These are phyloP conservation scores for Ancistrus triradiatus DNA, from an alignment of 2,113 vertebrate genomes.

Conservation along the genomic window DNA sequence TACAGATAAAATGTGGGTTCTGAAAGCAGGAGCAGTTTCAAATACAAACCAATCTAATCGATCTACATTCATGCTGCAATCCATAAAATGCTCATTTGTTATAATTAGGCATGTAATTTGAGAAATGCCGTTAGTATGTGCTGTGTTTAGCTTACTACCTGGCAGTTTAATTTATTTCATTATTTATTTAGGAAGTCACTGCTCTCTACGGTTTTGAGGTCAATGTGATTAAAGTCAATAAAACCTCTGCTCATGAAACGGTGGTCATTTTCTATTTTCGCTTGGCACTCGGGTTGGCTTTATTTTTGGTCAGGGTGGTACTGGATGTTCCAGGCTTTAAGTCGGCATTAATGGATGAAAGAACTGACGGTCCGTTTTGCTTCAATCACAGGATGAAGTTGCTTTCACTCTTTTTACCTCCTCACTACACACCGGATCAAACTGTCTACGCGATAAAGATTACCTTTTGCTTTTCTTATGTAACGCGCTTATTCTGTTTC, in stretches of 20 bases:
- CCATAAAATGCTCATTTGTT: conserved; percentile 21
- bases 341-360: too few species aligned
- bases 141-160: conserved; percentile 62
- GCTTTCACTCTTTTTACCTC: neutral
- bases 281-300: neutral
- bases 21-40: neutral
- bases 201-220: conserved; percentile 56
- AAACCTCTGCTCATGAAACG: conserved; percentile 61
- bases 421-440: too few species aligned
- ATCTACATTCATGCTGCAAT: conserved; percentile 22
- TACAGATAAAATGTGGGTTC: neutral
- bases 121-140: conserved; percentile 61
- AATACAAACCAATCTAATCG: conserved; percentile 27
- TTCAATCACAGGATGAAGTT: too few species aligned
- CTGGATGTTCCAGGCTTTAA: neutral
- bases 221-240: conserved; percentile 71
- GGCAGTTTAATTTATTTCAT: conserved; percentile 58
- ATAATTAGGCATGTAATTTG: conserved; percentile 41
- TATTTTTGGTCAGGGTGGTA: neutral
- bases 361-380: too few species aligned
- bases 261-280: conserved; percentile 44
- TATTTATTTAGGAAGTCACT: conserved; percentile 38
- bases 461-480: neutral
- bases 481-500: neutral
- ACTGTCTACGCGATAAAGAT: neutral